phyloP scores from a whole-genome alignment of 2,888 invertebrate genomes.

The Dicroscelio sp. region DNA sequence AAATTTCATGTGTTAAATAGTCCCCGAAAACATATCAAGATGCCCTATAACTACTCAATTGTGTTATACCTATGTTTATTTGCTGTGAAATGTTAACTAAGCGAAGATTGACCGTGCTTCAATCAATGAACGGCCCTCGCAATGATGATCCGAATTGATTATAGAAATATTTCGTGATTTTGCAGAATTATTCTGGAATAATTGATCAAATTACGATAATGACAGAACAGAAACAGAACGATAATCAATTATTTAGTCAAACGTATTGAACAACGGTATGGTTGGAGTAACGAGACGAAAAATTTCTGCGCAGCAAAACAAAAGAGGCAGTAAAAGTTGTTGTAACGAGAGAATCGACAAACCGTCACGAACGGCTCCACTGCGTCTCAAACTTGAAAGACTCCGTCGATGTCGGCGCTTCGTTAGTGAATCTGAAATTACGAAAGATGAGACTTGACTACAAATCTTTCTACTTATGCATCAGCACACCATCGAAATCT shows the following conservation, averaged over 20 bases:
- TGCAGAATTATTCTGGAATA: conserved; percentile 52
- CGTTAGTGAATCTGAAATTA: conserved; percentile 76
- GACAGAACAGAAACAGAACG: conserved; percentile 50
- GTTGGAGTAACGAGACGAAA: conserved; percentile 62
- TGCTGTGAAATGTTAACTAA: no score
- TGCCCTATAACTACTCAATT: no score
- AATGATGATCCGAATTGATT: conserved; percentile 2
- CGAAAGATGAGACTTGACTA: conserved; percentile 67
- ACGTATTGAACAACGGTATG: conserved; percentile 51
- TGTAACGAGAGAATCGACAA: conserved; percentile 73
- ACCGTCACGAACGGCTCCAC: conserved; percentile 62
- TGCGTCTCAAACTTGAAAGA: conserved; percentile 72
- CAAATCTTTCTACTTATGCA: conserved; percentile 73
- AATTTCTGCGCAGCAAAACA: conserved; percentile 42
- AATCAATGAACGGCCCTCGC: neutral
- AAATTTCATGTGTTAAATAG: no score
- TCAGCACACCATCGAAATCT: conserved; percentile 47
- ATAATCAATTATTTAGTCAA: conserved; percentile 67
- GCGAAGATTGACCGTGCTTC: conserved; percentile 3
- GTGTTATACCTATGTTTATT: no score
- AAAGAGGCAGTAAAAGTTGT: conserved; percentile 54
- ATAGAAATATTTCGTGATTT: conserved; percentile 28
- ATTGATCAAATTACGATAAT: conserved; percentile 60
- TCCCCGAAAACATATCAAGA: no score
- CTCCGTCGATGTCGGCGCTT: conserved; percentile 60